Base-by-base conservation (phyloP, 2,888 invertebrate species). In the Apodemia duryi region DNA sequence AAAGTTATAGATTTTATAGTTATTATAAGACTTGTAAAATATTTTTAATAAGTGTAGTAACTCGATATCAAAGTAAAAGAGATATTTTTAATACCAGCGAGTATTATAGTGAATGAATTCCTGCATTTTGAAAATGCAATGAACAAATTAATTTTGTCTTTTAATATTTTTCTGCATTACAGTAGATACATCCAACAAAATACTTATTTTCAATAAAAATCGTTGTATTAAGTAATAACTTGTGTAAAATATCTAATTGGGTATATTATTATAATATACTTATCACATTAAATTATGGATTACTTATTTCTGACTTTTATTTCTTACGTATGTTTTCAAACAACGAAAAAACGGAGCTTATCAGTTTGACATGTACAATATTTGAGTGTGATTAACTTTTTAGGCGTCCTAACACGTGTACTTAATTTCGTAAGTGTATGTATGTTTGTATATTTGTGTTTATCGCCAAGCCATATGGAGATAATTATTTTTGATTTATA, bases 271-370 rank as follows among this genome's bases (percentile, higher is more conserved):
- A 71, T 76, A 78, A 78, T 81, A 83, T 84, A 83, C 81, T 86
- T 87, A 85, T 88, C 82, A 83, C 83, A 89, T 85, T 91, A 90
- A 90, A 90, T 88, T 91, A 89, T 90, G 76, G 80, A 89, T 81
- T 84, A 86, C 77, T 79, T 78, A 80, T 67, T 69, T 46, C 57
- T 68, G 65, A 67, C 78, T 84, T 86, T 78, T 78, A 82, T 72
- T 75, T 72, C 13, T 13, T 13, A 11, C 46, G 4, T 21, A 21
- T 21, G 21, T 21, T 21, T 21, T 21, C 21, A 21, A 21, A 21
- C 21, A 21, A 21, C 21, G 21, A 21, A 21, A 21, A 21, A 21
- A 21, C 21, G 21, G 21, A 21, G 21, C 21, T 21, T 21, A 21
- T 21, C 21, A 21, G 21, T 21, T 21, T 21, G 21, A 21, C 21